Conservation (phyloP, 2,888 invertebrate species). For the Branchellion lobata region DNA sequence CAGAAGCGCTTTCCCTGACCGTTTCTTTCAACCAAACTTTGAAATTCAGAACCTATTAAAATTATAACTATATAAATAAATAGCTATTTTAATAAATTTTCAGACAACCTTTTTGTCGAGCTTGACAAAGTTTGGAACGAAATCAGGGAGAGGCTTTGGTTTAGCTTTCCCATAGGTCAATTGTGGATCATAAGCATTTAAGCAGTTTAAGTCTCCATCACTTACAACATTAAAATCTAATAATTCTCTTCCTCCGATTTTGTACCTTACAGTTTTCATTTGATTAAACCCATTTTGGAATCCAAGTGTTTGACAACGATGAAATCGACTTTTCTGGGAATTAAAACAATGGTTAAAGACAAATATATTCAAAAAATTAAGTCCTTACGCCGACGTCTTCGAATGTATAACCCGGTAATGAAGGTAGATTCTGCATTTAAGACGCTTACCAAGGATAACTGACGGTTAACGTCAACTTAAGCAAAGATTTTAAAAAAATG, state of each 20-base stretch:
- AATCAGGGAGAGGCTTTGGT: constrained; percentile 8
- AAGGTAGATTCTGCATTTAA: constrained; percentile 36
- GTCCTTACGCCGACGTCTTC: constrained; percentile 12
- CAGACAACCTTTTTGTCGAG: constrained; percentile 35
- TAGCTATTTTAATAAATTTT: not conserved
- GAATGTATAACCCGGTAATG: constrained; percentile 31
- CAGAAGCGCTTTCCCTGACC: constrained; percentile 73
- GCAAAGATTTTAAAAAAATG: too few species aligned
- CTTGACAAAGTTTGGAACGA: constrained; percentile 38
- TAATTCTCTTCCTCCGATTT: constrained; percentile 37
- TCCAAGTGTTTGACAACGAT: constrained; percentile 37
- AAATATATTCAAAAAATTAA: not conserved
- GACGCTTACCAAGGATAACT: too few species aligned
- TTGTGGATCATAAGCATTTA: constrained; percentile 62
- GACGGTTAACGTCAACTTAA: too few species aligned
- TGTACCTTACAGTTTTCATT: constrained; percentile 17
- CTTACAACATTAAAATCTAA: constrained; percentile 30
- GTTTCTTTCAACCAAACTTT: constrained; percentile 80
- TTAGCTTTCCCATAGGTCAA: constrained; percentile 62
- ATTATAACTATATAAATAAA: not conserved
- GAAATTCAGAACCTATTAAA: constrained; percentile 72
- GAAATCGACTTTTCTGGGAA: constrained; percentile 25
- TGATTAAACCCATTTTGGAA: constrained; percentile 22
- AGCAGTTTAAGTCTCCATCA: constrained; percentile 60
- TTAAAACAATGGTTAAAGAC: not conserved